Evolutionary conservation across 2,797 vertebrate species (phyloP).

Genomic region (Tarsius wallacei): DNA sequence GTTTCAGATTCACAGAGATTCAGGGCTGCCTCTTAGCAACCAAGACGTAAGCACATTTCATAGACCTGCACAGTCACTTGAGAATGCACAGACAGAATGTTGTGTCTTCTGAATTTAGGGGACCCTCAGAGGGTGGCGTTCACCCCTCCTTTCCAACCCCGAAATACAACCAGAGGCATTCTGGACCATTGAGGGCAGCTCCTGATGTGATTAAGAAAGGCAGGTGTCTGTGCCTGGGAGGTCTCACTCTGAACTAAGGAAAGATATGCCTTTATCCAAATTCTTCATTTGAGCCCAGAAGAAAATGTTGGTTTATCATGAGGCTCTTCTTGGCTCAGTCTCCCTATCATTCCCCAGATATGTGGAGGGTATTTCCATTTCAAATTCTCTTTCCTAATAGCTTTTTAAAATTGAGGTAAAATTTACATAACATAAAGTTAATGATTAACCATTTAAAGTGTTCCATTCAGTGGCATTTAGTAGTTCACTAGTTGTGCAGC

Average conservation of each 20-base stretch:
- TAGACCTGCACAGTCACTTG: neutral
- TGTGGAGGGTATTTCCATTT: neutral
- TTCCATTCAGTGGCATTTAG: neutral
- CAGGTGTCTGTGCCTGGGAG: conserved; percentile 11
- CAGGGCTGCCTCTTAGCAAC: neutral
- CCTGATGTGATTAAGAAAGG: conserved; percentile 51
- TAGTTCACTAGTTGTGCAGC: neutral
- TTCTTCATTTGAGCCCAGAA: conserved; percentile 44
- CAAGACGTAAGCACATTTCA: neutral
- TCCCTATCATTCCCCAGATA: neutral
- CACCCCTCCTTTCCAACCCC: neutral
- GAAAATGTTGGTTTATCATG: neutral
- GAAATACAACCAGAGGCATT: neutral
- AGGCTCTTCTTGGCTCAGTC: neutral
- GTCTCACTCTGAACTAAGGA: conserved; percentile 6
- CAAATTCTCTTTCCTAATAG: neutral
- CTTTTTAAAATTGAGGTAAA: conserved; percentile 29
- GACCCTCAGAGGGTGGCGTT: accelerated
- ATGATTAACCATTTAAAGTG: neutral
- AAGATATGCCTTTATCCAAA: neutral
- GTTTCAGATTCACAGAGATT: conserved; percentile 41
- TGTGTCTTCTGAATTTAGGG: conserved; percentile 27
- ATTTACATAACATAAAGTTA: neutral
- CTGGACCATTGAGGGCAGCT: neutral
- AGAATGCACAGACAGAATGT: neutral